These are phyloP conservation scores for Clunio marinus DNA, from an alignment of 2,888 invertebrate genomes.

Conservation along the genomic window DNA sequence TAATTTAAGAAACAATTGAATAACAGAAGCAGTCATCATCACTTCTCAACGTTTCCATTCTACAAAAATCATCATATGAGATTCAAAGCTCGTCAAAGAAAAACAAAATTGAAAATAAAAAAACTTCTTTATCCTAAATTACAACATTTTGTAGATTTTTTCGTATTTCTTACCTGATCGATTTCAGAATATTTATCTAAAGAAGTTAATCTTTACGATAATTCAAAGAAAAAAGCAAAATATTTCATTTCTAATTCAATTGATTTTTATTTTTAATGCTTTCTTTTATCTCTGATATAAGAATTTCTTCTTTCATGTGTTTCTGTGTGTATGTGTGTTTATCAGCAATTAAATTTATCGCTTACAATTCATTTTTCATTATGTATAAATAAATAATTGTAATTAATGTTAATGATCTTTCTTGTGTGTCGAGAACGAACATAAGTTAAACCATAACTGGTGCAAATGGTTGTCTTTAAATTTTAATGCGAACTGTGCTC, in stretches of 20 bases:
- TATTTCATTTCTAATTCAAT: constrained; percentile 24
- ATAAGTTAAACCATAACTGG: neutral
- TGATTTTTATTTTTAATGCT: constrained; percentile 25
- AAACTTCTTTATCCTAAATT: too few species aligned
- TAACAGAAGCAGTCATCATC: too few species aligned
- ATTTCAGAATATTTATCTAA: too few species aligned
- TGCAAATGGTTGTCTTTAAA: neutral
- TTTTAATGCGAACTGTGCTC: neutral
- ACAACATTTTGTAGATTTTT: too few species aligned
- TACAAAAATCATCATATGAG: too few species aligned
- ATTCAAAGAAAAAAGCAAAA: too few species aligned
- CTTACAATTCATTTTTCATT: constrained; percentile 24
- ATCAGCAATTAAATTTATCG: constrained; percentile 15
- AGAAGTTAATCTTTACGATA: too few species aligned
- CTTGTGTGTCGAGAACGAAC: neutral
- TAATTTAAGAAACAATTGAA: too few species aligned
- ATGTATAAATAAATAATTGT: constrained; percentile 35
- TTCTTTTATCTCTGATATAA: constrained; percentile 23
- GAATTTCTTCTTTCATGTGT: constrained; percentile 10
- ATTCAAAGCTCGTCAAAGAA: too few species aligned
- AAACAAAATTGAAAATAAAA: too few species aligned
- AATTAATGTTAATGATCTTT: constrained; percentile 12
- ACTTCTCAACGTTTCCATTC: too few species aligned
- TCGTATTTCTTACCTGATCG: too few species aligned
- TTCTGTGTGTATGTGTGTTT: neutral